phyloP scores from a whole-genome alignment of 30 jellyfish, hydroid and myxozoan species.

The Clytia hemisphaerica region DNA sequence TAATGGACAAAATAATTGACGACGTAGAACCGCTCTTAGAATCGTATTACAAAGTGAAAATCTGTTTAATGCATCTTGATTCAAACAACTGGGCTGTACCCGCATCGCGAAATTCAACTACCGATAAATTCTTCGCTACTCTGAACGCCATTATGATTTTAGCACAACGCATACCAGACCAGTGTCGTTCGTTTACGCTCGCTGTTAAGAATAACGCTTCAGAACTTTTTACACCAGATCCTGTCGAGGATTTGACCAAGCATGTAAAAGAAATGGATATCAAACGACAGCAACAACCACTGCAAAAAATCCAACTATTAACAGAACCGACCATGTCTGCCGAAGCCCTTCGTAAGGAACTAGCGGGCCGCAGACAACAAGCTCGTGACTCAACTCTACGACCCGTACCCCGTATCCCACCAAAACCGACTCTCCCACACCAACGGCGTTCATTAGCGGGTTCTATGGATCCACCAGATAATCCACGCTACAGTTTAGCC shows the following conservation, averaged over 20 bases:
- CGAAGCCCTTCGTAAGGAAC: constrained; percentile 49
- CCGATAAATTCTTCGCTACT: constrained; percentile 88
- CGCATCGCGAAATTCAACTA: constrained; percentile 24
- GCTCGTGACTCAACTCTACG: constrained; percentile 45
- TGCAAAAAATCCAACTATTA: constrained; percentile 6
- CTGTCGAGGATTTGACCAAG: constrained; percentile 11
- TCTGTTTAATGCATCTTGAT: constrained; percentile 80
- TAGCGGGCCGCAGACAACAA: constrained; percentile 82
- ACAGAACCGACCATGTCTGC: constrained; percentile 54
- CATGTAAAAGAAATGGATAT: neutral
- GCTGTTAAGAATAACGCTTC: constrained; percentile 40
- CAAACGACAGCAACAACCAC: neutral
- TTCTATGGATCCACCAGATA: constrained; percentile 43
- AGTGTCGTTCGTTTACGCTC: constrained; percentile 55
- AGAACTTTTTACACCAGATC: constrained; percentile 30
- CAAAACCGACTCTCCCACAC: constrained; percentile 83
- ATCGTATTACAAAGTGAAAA: constrained; percentile 73
- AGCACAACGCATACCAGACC: constrained; percentile 80
- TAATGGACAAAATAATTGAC: constrained; percentile 43
- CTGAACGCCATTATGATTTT: constrained; percentile 89
- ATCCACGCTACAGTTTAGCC: constrained; percentile 16
- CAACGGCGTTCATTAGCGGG: constrained; percentile 90
- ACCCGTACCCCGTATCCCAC: constrained; percentile 92
- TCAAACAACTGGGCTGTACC: constrained; percentile 84
- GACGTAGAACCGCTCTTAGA: constrained; percentile 84